A percentile compares a stretch with the other conserved stretches of the same genome.
Evolutionary conservation across 2,888 invertebrate genomes (phyloP).

Genomic region (Steinernema hermaphroditum): DNA sequence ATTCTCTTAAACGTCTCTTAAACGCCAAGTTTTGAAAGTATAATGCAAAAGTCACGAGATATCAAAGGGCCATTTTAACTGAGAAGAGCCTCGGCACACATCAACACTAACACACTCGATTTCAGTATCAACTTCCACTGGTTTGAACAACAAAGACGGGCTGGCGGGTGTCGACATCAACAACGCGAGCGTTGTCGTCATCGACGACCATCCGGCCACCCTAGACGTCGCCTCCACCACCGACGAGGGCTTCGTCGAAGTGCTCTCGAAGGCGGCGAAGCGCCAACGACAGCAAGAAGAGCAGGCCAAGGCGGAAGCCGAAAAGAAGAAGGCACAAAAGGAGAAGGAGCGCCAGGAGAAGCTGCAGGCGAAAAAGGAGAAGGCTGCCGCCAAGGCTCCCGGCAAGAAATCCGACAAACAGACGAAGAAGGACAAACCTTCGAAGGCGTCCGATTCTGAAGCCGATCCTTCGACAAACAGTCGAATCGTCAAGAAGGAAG

Average conservation of each 20-base stretch:
- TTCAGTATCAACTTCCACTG: background rate
- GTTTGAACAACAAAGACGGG: slow-evolving; percentile 65
- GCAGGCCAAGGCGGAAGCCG: slow-evolving; percentile 34
- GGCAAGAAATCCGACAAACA: background rate
- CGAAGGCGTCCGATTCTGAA: background rate
- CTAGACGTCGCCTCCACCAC: slow-evolving; percentile 32
- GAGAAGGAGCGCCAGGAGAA: slow-evolving; percentile 38
- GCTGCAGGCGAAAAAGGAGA: slow-evolving; percentile 2
- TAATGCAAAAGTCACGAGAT: no score
- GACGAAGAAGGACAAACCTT: background rate
- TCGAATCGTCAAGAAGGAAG: slow-evolving; percentile 33
- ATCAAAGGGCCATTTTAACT: no score
- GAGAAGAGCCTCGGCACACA: no score
- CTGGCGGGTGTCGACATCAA: slow-evolving; percentile 72
- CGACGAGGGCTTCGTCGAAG: slow-evolving; percentile 48
- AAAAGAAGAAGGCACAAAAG: slow-evolving; percentile 31
- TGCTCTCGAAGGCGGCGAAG: slow-evolving; percentile 39
- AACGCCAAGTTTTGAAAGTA: no score
- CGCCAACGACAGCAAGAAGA: slow-evolving; percentile 43
- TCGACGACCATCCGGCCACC: slow-evolving; percentile 44
- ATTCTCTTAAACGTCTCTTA: no score
- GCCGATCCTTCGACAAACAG: no score
- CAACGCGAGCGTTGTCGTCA: slow-evolving; percentile 47
- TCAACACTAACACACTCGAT: no score
- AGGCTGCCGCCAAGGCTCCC: background rate